Base-by-base conservation (phyloP, 2,888 invertebrate genomes). In the Agonopterix subpropinquella region DNA sequence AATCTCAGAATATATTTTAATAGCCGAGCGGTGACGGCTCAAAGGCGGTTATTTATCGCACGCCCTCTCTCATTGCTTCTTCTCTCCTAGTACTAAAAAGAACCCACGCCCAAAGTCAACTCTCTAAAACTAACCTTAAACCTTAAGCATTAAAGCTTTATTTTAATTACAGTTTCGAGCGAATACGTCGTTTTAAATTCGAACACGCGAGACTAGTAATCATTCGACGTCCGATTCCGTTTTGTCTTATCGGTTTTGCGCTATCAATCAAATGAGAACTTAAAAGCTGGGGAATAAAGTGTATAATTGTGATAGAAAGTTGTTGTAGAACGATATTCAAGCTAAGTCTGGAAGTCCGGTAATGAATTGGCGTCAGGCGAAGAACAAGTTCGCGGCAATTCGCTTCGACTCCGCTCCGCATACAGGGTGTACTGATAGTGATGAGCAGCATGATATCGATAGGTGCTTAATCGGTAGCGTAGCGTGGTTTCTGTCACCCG, bases 31-130 rank as follows among this genome's bases (percentile, higher is more conserved):
- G 83, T 83, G 86, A 85, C 81, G 80, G 81, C 81, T 79, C 85
- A 85, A 87, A 88, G 86, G 85, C 82, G 83, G 84, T 87, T 83
- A 86, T 87, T 87, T 86, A 87, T 88, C 83, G 83, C 77, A 84
- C 87, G 87, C 87, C 87, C 87, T 88, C 87, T 87, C 85, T 84
- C 86, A 85, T 86, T 86, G 87, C 87, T 80, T 82, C 76, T 67
- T 67, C 72, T 70, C 65, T 69, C 65, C 72, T 60, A 67, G 68
- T 63, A 73, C 70, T 67, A 65, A 77, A 76, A 84, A 83, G 78
- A 81, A 79, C 82, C 66, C 72, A 80, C 73, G 75, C 57, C 64
- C 59, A 48, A 49, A 28, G 11, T 8, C 41, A 28, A 51, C 58
- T 55, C 47, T 51, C 57, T 18, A 84, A 79, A 74, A 66, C 51